phyloP scores from a whole-genome alignment of 2,113 vertebrate species.

The Glaucidium brasilianum region DNA sequence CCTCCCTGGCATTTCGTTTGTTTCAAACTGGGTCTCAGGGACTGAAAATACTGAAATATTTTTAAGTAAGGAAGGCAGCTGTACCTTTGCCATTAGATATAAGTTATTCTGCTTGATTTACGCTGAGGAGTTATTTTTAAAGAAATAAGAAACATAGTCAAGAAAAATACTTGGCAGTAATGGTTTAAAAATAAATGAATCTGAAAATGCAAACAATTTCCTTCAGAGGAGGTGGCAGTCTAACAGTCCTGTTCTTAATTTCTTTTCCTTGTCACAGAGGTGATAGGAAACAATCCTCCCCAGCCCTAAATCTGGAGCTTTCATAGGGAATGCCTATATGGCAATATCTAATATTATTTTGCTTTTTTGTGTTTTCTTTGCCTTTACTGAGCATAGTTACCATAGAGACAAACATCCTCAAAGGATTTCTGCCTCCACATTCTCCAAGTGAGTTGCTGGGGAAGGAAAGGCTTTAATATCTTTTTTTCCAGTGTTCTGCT shows the following conservation, averaged over 20 bases:
- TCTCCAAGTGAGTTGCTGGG: not conserved
- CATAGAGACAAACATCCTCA: slow-evolving; percentile 42
- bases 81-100: not conserved
- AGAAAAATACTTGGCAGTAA: not conserved
- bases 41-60: not conserved
- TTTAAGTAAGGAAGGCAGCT: not conserved
- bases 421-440: not conserved
- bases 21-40: not conserved
- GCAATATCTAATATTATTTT: not conserved
- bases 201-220: not conserved
- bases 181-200: not conserved
- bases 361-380: not conserved
- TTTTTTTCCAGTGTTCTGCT: not conserved
- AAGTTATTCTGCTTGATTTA: not conserved
- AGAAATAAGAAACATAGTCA: not conserved
- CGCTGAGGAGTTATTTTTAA: not conserved
- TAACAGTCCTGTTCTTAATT: not conserved
- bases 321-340: not conserved
- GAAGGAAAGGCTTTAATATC: not conserved
- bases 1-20: not conserved
- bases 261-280: not conserved
- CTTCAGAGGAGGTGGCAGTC: not conserved
- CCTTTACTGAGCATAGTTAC: slow-evolving; percentile 4
- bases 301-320: not conserved
- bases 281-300: not conserved